Percentiles rank a stretch among this genome's conserved stretches.
phyloP scores from a whole-genome alignment of 2,888 invertebrate genomes.

The Netelia inedita region DNA sequence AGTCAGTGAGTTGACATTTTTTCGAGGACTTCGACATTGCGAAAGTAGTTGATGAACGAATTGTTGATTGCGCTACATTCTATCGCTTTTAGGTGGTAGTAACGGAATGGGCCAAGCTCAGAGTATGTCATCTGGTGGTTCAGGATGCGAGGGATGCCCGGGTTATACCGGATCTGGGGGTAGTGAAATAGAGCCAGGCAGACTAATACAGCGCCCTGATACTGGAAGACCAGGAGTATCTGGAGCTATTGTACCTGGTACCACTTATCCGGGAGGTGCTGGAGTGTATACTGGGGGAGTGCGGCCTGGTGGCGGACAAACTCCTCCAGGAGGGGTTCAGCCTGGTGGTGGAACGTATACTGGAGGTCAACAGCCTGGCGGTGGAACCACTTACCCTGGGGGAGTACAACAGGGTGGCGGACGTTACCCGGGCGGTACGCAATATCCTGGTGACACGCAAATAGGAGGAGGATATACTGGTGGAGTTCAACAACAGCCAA shows the following conservation, averaged over 20 bases:
- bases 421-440: constrained; percentile 51
- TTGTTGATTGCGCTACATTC: background rate
- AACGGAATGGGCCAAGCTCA: constrained; percentile 96
- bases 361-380: constrained; percentile 39
- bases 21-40: too few species aligned
- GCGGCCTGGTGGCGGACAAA: constrained; percentile 56
- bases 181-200: constrained; percentile 41
- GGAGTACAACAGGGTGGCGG: constrained; percentile 30
- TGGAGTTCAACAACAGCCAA: constrained; percentile 36
- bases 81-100: constrained; percentile 88
- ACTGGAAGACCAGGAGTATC: constrained; percentile 65
- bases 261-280: constrained; percentile 50
- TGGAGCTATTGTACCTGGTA: constrained; percentile 10
- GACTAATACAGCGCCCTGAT: constrained; percentile 58
- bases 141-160: constrained; percentile 89
- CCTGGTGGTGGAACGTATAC: constrained; percentile 46
- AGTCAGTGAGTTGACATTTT: constrained; percentile 88
- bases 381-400: constrained; percentile 61
- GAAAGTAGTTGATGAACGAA: background rate
- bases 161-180: constrained; percentile 77
- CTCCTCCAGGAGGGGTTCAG: constrained; percentile 52
- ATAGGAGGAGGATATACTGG: constrained; percentile 64
- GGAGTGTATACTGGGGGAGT: constrained; percentile 60
- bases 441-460: constrained; percentile 63
- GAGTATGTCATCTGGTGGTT: constrained; percentile 91